Percentiles rank a stretch among this genome's conserved stretches.
Evolutionary conservation across 2,113 vertebrate genomes (phyloP).

Genomic region (Megaleporinus macrocephalus): DNA sequence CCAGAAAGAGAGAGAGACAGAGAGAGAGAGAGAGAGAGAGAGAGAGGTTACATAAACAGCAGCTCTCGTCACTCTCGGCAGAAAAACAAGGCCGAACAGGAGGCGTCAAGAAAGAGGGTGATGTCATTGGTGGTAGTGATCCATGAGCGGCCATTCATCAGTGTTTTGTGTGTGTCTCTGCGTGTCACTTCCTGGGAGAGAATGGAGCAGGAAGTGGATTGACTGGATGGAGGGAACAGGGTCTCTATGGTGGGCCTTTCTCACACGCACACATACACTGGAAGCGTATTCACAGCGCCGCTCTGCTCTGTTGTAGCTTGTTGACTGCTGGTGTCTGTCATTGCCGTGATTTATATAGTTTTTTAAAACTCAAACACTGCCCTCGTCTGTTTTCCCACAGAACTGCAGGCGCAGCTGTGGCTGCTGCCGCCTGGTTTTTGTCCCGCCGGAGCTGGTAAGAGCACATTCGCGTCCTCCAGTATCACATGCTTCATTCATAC

Average conservation of each 20-base stretch:
- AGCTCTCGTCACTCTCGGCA: conserved; percentile 23
- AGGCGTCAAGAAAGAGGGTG: conserved; percentile 34
- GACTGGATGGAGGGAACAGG: conserved; percentile 45
- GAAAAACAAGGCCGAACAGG: conserved; percentile 27
- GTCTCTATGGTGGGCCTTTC: conserved; percentile 65
- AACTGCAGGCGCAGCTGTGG: neutral
- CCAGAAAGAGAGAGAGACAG: neutral
- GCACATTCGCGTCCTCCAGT: neutral
- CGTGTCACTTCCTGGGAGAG: conserved; percentile 69
- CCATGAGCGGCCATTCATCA: conserved; percentile 32
- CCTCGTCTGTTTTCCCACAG: conserved; percentile 38
- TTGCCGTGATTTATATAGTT: neutral
- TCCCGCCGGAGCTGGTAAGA: conserved; percentile 11
- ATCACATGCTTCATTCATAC: neutral
- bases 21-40: neutral
- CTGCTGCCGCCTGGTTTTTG: neutral
- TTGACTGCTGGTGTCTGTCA: neutral
- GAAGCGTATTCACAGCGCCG: conserved; percentile 21
- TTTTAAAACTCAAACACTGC: conserved; percentile 45
- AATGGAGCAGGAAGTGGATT: conserved; percentile 65
- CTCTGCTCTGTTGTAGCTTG: conserved; percentile 16
- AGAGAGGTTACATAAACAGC: conserved; percentile 52
- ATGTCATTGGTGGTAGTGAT: conserved; percentile 37
- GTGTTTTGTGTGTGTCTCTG: conserved; percentile 30
- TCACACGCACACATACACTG: conserved; percentile 1